Percentiles rank a stretch among this genome's conserved stretches.
Conservation (phyloP, 2,113 vertebrate species). For the Hippopotamus amphibius region DNA sequence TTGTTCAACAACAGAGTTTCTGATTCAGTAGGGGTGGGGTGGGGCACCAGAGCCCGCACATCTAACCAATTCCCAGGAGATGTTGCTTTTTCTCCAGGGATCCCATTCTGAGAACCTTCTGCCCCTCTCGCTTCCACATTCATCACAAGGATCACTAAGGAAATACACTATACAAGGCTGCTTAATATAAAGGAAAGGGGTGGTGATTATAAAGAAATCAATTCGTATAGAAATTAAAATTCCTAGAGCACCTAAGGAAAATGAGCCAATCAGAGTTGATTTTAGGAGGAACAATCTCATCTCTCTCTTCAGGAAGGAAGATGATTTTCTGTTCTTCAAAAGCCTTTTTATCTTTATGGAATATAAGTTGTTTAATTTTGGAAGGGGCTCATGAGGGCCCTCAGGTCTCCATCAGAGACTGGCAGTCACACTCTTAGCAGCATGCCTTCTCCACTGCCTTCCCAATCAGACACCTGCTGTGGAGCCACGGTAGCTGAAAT, state of each 20-base stretch:
- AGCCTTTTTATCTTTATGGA: slow-evolving; percentile 54
- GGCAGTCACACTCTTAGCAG: neutral
- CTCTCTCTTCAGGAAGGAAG: slow-evolving; percentile 31
- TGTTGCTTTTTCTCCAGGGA: neutral
- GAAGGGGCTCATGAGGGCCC: slow-evolving; percentile 46
- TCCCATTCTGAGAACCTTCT: neutral
- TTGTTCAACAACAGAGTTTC: neutral
- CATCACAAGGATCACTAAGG: neutral
- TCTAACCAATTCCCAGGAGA: neutral
- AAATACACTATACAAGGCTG: neutral
- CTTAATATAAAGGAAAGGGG: slow-evolving; percentile 12
- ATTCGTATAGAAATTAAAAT: slow-evolving; percentile 18
- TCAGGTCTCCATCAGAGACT: slow-evolving; percentile 52
- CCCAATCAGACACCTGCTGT: slow-evolving; percentile 71
- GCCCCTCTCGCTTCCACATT: neutral
- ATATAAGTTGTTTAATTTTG: slow-evolving; percentile 60
- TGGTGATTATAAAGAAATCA: slow-evolving; percentile 1
- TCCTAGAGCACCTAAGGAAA: slow-evolving; percentile 44
- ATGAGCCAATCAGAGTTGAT: slow-evolving; percentile 44
- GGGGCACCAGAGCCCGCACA: neutral
- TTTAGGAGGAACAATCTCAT: slow-evolving; percentile 14
- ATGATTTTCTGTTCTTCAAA: slow-evolving; percentile 60
- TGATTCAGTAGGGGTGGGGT: neutral
- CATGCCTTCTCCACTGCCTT: neutral
- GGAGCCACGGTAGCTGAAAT: slow-evolving; percentile 4